Evolutionary conservation across 1,140 invertebrate species (phyloP), one percentile per base, ranked within the genome.

Genomic region (Caerostris darwini): DNA sequence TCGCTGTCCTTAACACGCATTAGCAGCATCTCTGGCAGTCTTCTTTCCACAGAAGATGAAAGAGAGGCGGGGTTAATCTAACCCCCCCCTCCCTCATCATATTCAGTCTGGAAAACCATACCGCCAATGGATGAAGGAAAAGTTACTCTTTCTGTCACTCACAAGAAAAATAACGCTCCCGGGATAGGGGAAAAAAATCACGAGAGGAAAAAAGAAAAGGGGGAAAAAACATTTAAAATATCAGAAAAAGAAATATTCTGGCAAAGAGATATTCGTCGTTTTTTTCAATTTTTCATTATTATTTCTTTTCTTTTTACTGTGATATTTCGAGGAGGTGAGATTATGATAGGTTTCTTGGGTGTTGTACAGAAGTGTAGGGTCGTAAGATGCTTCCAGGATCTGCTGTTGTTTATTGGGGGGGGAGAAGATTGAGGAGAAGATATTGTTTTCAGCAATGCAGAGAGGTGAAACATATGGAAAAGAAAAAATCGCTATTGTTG

Each of bases 1-100:
- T 34, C 56, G 3, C 53, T 83, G 53, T 83, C 82, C 56, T 83
- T 83, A 83, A 83, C 82, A 83, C 82, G 14, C 82, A 83, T 83
- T 83, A 83, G 54, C 3, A 58, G 53, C 7, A 83, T 7, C 34
- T 19, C 7, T 3, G 3, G n/a, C 69, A 19, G 3, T 34, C 34
- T 71, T 71, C n/a, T 3, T 34, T 71, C 7, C 67, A 7, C 14
- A 17, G 34, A 8, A 10, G 3, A 50, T 77, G 7, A 50, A 34
- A 4, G 7, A 77, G 50, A 7, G 34, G 8, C 10, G 12, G 5
- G 7, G 34, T 19, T 69, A n/a, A 77, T 12, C 8, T 8, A 19
- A 50, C 12, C 56, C 17, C n/a, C 17, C 14, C 34, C 53, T 56
- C n/a, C n/a, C 19, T 58, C 5, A n/a, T 19, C 82, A 10, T 57